phyloP scores from a whole-genome alignment of 1,140 invertebrate species.

The Platyscapa corneri region DNA sequence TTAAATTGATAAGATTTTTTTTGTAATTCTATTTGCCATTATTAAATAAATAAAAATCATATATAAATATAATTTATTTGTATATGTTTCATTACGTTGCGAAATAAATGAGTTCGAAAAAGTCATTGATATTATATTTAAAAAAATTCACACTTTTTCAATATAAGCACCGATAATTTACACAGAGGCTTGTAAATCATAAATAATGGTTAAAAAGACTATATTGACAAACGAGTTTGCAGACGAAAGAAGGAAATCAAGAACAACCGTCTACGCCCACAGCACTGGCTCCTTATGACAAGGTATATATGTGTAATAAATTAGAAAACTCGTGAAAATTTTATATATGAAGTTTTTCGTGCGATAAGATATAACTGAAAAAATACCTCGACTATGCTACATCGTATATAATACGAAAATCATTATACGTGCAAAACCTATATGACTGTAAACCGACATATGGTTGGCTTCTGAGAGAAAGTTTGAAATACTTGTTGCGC shows the following conservation, averaged over 20 bases:
- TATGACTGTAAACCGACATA: not conserved
- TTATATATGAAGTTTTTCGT: not conserved
- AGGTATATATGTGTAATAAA: slow-evolving; percentile 59
- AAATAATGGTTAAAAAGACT: slow-evolving; percentile 27
- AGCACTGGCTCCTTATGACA: slow-evolving; percentile 60
- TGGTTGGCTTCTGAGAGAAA: not conserved
- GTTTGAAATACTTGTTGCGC: slow-evolving; percentile 2
- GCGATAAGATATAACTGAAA: slow-evolving; percentile 1
- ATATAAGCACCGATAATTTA: not conserved
- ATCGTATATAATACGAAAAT: not conserved
- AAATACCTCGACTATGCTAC: not conserved
- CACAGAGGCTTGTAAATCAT: not conserved
- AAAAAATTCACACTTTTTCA: not conserved
- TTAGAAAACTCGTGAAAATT: not conserved
- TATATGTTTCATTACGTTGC: too few relatives aligned
- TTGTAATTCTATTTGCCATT: too few relatives aligned
- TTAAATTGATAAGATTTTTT: too few relatives aligned
- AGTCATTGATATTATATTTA: not conserved
- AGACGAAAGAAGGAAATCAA: slow-evolving; percentile 66
- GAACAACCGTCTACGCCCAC: slow-evolving; percentile 67
- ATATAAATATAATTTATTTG: too few relatives aligned
- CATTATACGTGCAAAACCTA: not conserved
- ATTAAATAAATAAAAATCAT: too few relatives aligned
- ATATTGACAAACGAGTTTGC: slow-evolving; percentile 52
- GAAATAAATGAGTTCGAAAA: too few relatives aligned